phyloP scores from a whole-genome alignment of 2,888 invertebrate genomes.

The Entomobrya multifasciata region DNA sequence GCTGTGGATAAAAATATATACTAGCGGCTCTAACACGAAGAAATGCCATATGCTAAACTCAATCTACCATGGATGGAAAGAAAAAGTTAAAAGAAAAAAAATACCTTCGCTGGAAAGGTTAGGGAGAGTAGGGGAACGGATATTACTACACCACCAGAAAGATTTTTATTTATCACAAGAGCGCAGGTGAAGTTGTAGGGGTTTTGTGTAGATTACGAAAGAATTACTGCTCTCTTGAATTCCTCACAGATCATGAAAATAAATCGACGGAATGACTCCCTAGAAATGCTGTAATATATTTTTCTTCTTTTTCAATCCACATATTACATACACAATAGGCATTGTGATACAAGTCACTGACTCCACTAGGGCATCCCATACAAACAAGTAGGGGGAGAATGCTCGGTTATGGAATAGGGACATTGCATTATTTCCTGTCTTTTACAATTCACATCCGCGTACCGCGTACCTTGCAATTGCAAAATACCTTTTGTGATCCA shows the following conservation, averaged over 20 bases:
- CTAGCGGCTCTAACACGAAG: no score
- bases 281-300: not conserved
- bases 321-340: not conserved
- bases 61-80: slow-evolving; percentile 11
- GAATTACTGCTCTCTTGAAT: slow-evolving; percentile 17
- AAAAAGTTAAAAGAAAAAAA: slow-evolving; percentile 9
- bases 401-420: not conserved
- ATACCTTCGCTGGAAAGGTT: not conserved
- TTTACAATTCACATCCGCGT: slow-evolving; percentile 50
- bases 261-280: not conserved
- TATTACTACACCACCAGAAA: not conserved
- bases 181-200: slow-evolving; percentile 23
- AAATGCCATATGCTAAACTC: no score
- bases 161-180: not conserved
- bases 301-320: no score
- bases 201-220: slow-evolving; percentile 14
- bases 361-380: slow-evolving; percentile 40
- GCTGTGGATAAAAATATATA: no score
- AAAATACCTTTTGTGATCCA: slow-evolving; percentile 31
- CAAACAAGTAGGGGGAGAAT: not conserved
- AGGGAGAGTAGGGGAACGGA: not conserved
- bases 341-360: slow-evolving; percentile 25
- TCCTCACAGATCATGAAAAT: slow-evolving; percentile 18
- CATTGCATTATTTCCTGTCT: slow-evolving; percentile 60
- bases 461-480: not conserved